Evolutionary conservation across 2,888 invertebrate genomes (phyloP).

Genomic region (Leistus spinibarbis): DNA sequence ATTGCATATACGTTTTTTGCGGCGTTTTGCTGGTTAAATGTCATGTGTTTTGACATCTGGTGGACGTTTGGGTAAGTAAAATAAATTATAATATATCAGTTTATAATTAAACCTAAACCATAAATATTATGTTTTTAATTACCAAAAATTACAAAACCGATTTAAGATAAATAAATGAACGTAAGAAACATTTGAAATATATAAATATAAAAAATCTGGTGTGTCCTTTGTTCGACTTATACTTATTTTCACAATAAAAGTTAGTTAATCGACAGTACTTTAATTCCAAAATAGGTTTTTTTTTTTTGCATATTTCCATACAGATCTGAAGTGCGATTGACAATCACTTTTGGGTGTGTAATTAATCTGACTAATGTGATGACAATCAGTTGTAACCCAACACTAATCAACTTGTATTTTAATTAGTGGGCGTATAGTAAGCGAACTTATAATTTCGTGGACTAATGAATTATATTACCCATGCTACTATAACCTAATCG

Average conservation of each 20-base stretch:
- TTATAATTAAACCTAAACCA: conserved; percentile 13
- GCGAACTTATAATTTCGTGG: background rate
- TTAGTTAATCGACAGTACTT: no score
- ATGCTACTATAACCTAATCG: no score
- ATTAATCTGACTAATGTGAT: background rate
- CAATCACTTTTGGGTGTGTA: background rate
- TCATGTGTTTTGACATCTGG: conserved; percentile 71
- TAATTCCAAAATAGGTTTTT: background rate
- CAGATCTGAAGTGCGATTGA: background rate
- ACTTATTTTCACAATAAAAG: no score
- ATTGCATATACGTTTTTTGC: conserved; percentile 71
- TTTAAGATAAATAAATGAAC: no score
- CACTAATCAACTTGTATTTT: background rate
- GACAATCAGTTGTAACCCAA: background rate
- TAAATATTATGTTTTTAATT: no score
- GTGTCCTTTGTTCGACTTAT: no score
- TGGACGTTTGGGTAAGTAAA: conserved; percentile 62
- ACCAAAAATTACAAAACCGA: no score
- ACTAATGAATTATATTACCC: no score
- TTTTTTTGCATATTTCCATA: conserved; percentile 3
- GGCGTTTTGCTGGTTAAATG: conserved; percentile 72
- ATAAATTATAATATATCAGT: conserved; percentile 16
- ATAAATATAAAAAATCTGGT: no score
- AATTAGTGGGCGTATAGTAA: background rate
- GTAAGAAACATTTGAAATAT: no score